Evolutionary conservation across 1,140 invertebrate species (phyloP), one percentile per base, ranked within the genome.

Genomic region (Pectinophora gossypiella): DNA sequence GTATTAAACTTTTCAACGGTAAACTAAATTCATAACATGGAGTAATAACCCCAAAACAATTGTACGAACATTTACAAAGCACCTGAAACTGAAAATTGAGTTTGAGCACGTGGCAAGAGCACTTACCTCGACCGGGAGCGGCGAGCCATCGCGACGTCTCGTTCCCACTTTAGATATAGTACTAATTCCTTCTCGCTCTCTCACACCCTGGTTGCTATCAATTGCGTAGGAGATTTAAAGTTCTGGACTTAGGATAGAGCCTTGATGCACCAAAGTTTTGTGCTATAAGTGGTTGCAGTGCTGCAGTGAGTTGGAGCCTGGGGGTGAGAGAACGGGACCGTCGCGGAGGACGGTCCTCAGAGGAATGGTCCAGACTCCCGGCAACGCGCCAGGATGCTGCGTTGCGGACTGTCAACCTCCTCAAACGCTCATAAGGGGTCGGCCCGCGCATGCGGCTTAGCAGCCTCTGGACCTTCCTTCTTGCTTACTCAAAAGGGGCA

Each of bases 251-350:
- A 68, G 53, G 51, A 44, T 47, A 23, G 12, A 21, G 13, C 62
- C 55, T 51, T 60, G 55, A 7, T 64, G 61, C 56, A 56, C 38
- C 43, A 3, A 36, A 48, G 23, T 51, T 48, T 45, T 53, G 20
- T 22, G 54, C 51, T 47, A 38, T 51, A 21, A 21, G 19, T 46
- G 23, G 48, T 50, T 65, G 59, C 38, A 58, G 42, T 23, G 45
- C 18, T 66, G 61, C 44, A 68, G 63, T 46, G 57, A 55, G 52
- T 48, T 45, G 57, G 59, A 50, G 54, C 65, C 55, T 32, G 73
- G 72, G 75, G 67, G 61, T 79, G 82, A 83, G 78, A 85, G 80
- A 84, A 72, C 67, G 75, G 78, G 76, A 85, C 82, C 80, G 78
- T 73, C 71, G 54, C 68, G 64, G 76, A 75, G 77, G 82, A 76